A percentile compares a stretch with the other conserved stretches of the same genome.
Evolutionary conservation across 2,888 invertebrate species (phyloP).

Genomic region (Arenicola marina): DNA sequence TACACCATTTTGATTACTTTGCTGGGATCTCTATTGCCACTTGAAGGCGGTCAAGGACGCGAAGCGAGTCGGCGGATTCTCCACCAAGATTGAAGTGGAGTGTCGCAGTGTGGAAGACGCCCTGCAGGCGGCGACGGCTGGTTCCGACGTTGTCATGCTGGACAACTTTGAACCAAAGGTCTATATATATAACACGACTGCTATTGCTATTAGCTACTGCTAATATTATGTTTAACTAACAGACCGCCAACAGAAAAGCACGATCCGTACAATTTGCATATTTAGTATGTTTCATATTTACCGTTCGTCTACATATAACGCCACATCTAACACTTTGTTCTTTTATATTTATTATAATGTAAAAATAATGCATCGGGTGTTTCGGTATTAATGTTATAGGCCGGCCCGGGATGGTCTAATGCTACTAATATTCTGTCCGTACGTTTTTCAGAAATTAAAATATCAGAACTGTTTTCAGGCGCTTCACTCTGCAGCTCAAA

Average conservation of each 20-base stretch:
- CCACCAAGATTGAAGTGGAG: slow-evolving; percentile 62
- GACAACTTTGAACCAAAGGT: slow-evolving; percentile 60
- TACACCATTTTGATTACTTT: too few species aligned
- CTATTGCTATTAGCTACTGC: background rate
- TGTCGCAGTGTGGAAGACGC: slow-evolving; percentile 60
- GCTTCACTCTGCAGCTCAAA: slow-evolving; percentile 42
- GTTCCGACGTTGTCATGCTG: slow-evolving; percentile 62
- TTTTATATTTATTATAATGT: background rate
- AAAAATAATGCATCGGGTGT: background rate
- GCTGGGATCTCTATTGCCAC: too few species aligned
- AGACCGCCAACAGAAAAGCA: background rate
- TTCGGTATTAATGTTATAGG: too few species aligned
- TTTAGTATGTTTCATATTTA: too few species aligned
- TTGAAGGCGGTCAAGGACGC: slow-evolving; percentile 61
- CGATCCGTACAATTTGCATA: background rate
- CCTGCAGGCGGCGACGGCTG: slow-evolving; percentile 58
- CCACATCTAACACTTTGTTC: too few species aligned
- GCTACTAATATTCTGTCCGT: too few species aligned
- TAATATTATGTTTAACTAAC: background rate
- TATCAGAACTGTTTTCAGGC: slow-evolving; percentile 42
- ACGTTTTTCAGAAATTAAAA: background rate
- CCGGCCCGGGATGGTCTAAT: too few species aligned
- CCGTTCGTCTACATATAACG: too few species aligned
- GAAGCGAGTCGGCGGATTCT: slow-evolving; percentile 51
- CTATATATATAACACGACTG: background rate